Conservation (phyloP, 2,888 invertebrate species). For the Maniola hyperantus region DNA sequence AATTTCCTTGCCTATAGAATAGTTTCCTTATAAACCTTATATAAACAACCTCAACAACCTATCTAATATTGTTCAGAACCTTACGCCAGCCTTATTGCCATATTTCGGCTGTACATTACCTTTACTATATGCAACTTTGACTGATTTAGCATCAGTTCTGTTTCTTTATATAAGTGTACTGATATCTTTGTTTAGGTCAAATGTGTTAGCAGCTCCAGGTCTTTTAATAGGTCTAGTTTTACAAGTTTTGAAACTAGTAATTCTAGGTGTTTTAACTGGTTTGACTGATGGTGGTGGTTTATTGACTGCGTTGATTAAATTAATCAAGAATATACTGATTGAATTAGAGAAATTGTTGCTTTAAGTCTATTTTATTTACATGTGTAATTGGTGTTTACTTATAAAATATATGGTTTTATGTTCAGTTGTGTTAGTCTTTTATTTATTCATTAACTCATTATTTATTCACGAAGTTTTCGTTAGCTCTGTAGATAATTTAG, state of each 20-base stretch:
- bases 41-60: slow-evolving; percentile 75
- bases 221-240: slow-evolving; percentile 60
- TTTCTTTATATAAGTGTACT: slow-evolving; percentile 73
- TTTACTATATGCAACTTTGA: slow-evolving; percentile 68
- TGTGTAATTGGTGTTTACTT: slow-evolving; percentile 35
- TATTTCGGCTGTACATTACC: slow-evolving; percentile 76
- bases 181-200: slow-evolving; percentile 71
- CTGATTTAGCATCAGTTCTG: slow-evolving; percentile 70
- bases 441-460: too few species aligned
- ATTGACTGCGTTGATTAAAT: slow-evolving; percentile 62
- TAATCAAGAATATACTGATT: slow-evolving; percentile 64
- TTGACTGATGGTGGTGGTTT: slow-evolving; percentile 65
- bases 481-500: too few species aligned
- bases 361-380: slow-evolving; percentile 27
- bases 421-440: background rate
- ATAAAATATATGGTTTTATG: slow-evolving; percentile 34
- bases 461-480: too few species aligned
- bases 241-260: slow-evolving; percentile 65
- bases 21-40: slow-evolving; percentile 66
- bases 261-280: slow-evolving; percentile 64
- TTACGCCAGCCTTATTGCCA: slow-evolving; percentile 71
- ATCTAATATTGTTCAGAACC: slow-evolving; percentile 73
- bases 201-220: slow-evolving; percentile 69
- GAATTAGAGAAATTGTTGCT: slow-evolving; percentile 68
- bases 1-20: too few species aligned